These are phyloP conservation scores for Melanotaenia nigrans DNA, from an alignment of 2,797 vertebrate species.

Conservation along the genomic window DNA sequence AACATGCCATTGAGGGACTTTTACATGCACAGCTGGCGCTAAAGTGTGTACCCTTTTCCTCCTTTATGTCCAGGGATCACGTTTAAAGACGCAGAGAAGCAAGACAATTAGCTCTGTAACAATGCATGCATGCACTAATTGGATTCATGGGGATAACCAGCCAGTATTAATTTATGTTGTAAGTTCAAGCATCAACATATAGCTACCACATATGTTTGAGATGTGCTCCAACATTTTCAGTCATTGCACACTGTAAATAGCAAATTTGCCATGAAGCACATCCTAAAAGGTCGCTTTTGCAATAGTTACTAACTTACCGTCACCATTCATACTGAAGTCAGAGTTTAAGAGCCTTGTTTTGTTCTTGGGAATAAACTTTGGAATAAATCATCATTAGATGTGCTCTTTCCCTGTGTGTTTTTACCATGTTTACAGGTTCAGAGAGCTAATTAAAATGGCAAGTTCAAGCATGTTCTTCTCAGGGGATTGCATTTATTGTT, in stretches of 20 bases:
- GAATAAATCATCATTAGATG: constrained; percentile 45
- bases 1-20: constrained; percentile 61
- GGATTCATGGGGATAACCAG: constrained; percentile 56
- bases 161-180: constrained; percentile 46
- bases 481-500: constrained; percentile 40
- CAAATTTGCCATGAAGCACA: background rate
- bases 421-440: constrained; percentile 68
- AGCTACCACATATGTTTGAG: constrained; percentile 11
- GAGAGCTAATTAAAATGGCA: constrained; percentile 77
- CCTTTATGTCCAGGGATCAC: constrained; percentile 58
- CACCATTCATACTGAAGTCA: background rate
- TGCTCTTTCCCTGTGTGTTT: constrained; percentile 62
- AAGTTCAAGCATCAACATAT: constrained; percentile 15
- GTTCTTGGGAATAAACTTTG: constrained; percentile 29
- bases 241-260: background rate
- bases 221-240: background rate
- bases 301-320: background rate
- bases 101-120: constrained; percentile 72
- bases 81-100: constrained; percentile 68
- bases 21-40: constrained; percentile 61
- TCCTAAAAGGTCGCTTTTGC: background rate
- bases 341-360: constrained; percentile 10
- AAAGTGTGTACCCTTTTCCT: constrained; percentile 15
- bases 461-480: constrained; percentile 72
- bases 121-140: constrained; percentile 70